Evolutionary conservation across 1,140 invertebrate species (phyloP), one percentile per base, ranked within the genome.

Genomic region (Polyergus mexicanus): DNA sequence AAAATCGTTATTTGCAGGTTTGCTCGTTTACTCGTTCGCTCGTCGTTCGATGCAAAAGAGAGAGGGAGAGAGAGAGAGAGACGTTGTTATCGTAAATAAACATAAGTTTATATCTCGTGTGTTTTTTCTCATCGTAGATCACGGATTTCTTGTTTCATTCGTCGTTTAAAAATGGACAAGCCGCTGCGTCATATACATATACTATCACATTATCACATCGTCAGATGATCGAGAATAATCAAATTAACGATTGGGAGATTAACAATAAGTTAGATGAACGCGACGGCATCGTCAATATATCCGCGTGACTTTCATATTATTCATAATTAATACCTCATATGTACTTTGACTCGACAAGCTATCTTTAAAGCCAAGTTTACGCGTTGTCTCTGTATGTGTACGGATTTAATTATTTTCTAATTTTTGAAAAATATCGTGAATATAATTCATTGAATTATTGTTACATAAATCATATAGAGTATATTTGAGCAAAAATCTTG

Each of bases 331-430:
- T 56, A 32, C 44, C 25, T 51, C 63, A 76, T 38, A 58, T 58
- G 71, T 58, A 86, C 71, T 86, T 86, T 88, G 83, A 86, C 41
- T 62, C 22, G 44, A 16, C 35, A 54, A 86, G 69, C 71, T 81
- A 81, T 86, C 88, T 86, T 86, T 81, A 71, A 72, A 44, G 16
- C 19, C 19, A 4, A 35, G 19, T 58, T 3, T 84, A 32, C 32
- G 32, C 32, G 32, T 32, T 54, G 44, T 44, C n/a, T 54, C n/a
- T 54, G 11, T 8, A 3, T 6, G 38, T 51, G 32, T 25, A 1
- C 19, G 11, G 16, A 0, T 54, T 10, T 13, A 41, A 87, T 56
- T 54, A 32, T 63, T 19, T 54, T 32, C 6, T n/a, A 44, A 19
- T 41, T 22, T 28, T 68, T 68, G 22, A 19, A 54, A 63, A 54